A percentile compares a stretch with the other conserved stretches of the same genome.
phyloP scores from a whole-genome alignment of 2,113 vertebrate genomes.

The Euleptes europaea region DNA sequence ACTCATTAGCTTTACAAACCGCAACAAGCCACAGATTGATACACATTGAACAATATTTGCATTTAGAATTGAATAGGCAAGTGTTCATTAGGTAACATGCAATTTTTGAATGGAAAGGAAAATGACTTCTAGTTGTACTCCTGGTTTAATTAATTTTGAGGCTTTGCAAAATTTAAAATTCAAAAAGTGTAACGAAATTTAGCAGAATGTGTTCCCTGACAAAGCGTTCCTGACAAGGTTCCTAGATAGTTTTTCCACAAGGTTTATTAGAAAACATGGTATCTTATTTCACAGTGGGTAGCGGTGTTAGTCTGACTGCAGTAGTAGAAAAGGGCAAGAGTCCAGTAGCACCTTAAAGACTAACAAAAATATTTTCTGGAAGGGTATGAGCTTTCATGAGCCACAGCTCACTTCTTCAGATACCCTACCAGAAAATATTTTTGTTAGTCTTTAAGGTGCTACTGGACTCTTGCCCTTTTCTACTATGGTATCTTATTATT shows the following conservation, averaged over 20 bases:
- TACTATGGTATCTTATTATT: too few species aligned
- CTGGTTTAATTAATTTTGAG: slow-evolving; percentile 40
- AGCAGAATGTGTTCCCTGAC: neutral
- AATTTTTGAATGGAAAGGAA: slow-evolving; percentile 52
- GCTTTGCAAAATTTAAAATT: slow-evolving; percentile 45
- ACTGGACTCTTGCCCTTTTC: too few species aligned
- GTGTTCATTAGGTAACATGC: slow-evolving; percentile 52
- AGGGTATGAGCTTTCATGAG: too few species aligned
- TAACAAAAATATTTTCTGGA: too few species aligned
- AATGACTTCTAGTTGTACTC: slow-evolving; percentile 52
- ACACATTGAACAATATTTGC: slow-evolving; percentile 60
- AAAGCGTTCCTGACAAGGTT: neutral
- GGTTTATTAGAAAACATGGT: neutral
- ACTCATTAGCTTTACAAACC: slow-evolving; percentile 72
- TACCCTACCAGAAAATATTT: too few species aligned
- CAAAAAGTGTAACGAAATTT: slow-evolving; percentile 41
- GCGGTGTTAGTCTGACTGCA: too few species aligned
- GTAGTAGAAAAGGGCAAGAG: too few species aligned
- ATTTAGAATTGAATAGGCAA: slow-evolving; percentile 48
- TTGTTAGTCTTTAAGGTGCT: too few species aligned
- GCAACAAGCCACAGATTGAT: slow-evolving; percentile 60
- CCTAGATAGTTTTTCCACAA: neutral
- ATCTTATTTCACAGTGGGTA: too few species aligned
- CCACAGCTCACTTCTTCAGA: too few species aligned
- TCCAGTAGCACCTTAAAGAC: too few species aligned